phyloP scores from a whole-genome alignment of 2,888 invertebrate genomes.

The Drosophila imparisetae region DNA sequence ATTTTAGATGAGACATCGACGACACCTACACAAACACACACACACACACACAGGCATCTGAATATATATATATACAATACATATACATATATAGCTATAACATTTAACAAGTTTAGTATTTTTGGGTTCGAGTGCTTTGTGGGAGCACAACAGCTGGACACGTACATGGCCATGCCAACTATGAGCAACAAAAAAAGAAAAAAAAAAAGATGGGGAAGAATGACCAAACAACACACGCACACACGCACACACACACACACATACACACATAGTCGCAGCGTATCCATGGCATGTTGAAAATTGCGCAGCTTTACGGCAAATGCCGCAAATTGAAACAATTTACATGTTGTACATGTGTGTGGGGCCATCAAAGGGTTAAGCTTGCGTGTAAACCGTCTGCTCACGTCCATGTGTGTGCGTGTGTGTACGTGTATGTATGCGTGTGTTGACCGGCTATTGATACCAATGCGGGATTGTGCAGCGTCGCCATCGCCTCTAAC shows the following conservation, averaged over 20 bases:
- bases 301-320: constrained; percentile 79
- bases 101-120: constrained; percentile 79
- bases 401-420: constrained; percentile 14
- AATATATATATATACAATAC: constrained; percentile 3
- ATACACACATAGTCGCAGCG: constrained; percentile 25
- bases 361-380: constrained; percentile 76
- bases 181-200: constrained; percentile 39
- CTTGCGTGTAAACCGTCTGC: constrained; percentile 71
- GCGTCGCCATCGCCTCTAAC: constrained; percentile 42
- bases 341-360: constrained; percentile 76
- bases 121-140: constrained; percentile 50
- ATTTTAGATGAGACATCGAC: constrained; percentile 59
- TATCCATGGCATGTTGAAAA: constrained; percentile 76
- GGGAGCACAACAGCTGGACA: constrained; percentile 77
- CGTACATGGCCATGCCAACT: constrained; percentile 63
- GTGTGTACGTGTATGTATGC: constrained; percentile 2
- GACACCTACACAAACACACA: constrained; percentile 36
- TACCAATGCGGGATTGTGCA: constrained; percentile 61
- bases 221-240: constrained; percentile 28
- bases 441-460: constrained; percentile 61
- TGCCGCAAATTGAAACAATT: constrained; percentile 82
- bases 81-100: constrained; percentile 46
- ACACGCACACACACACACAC: constrained; percentile 13
- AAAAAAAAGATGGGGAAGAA: constrained; percentile 7
- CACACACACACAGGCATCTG: constrained; percentile 6